Percentiles rank a stretch among this genome's conserved stretches.
Conservation (phyloP, 2,797 vertebrate genomes). For the Echeneis naucrates region DNA sequence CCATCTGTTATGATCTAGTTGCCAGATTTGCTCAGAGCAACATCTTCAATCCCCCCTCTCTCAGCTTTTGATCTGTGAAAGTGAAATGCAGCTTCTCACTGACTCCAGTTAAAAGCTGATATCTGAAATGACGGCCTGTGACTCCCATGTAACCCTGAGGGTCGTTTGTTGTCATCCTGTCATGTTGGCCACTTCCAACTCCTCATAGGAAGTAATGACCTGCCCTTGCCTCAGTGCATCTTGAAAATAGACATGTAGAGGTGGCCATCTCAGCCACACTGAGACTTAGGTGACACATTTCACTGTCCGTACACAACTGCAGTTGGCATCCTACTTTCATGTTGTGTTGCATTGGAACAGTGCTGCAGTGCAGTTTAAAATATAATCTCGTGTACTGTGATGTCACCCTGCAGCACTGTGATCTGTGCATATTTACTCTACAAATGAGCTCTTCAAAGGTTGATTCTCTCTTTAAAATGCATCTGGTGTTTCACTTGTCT, state of each 20-base stretch:
- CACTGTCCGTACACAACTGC: slow-evolving; percentile 3
- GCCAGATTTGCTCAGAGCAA: slow-evolving; percentile 70
- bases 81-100: slow-evolving; percentile 44
- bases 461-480: slow-evolving; percentile 47
- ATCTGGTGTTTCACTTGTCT: slow-evolving; percentile 22
- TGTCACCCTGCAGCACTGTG: slow-evolving; percentile 23
- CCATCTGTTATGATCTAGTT: slow-evolving; percentile 78
- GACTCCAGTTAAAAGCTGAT: slow-evolving; percentile 39
- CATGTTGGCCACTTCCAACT: slow-evolving; percentile 46
- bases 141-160: slow-evolving; percentile 32
- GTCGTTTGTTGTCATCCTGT: slow-evolving; percentile 39
- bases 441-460: slow-evolving; percentile 31
- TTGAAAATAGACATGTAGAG: slow-evolving; percentile 62
- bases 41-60: slow-evolving; percentile 60
- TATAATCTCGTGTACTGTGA: slow-evolving; percentile 18
- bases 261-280: slow-evolving; percentile 30
- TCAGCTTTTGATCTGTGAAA: slow-evolving; percentile 67
- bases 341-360: slow-evolving; percentile 2
- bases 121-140: slow-evolving; percentile 45
- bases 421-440: slow-evolving; percentile 42
- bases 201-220: slow-evolving; percentile 64
- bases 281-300: slow-evolving; percentile 40
- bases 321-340: slow-evolving; percentile 28
- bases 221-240: slow-evolving; percentile 57
- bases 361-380: slow-evolving; percentile 15